Evolutionary conservation across 2,113 vertebrate species (phyloP).

Genomic region (Lipophrys pholis): DNA sequence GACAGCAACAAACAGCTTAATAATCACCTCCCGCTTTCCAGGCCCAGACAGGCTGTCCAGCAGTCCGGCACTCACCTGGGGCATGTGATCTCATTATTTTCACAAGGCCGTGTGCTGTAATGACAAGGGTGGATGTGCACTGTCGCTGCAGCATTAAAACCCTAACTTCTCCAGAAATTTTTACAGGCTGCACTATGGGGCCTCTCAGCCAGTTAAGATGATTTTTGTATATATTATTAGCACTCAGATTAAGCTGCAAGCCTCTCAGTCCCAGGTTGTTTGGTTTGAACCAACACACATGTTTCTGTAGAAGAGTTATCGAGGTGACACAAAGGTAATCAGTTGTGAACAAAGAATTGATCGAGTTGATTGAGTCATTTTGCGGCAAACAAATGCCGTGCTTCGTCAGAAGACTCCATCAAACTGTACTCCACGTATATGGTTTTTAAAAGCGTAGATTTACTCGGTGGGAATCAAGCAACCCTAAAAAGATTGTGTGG

Average conservation of each 20-base stretch:
- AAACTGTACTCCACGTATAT: no score
- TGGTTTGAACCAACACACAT: no score
- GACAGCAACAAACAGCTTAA: constrained; percentile 9
- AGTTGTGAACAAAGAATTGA: no score
- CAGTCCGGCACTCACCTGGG: constrained; percentile 10
- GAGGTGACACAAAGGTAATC: no score
- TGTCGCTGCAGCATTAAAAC: constrained; percentile 3
- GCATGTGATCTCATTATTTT: constrained; percentile 21
- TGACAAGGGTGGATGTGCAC: neutral
- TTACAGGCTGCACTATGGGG: neutral
- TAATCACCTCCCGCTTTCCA: neutral
- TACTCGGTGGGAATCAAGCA: neutral
- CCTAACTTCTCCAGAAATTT: neutral
- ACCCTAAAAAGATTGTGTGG: neutral
- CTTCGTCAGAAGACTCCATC: no score
- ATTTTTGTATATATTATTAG: neutral
- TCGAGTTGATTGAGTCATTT: no score
- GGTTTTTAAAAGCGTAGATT: neutral
- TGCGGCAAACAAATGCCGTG: no score
- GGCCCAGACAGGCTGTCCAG: constrained; percentile 10
- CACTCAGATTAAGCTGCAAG: no score
- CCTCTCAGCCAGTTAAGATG: constrained; percentile 1
- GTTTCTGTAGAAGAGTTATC: no score
- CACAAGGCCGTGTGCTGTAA: constrained; percentile 16
- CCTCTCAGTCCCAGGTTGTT: neutral